Base-by-base conservation (phyloP, 2,888 invertebrate genomes). In the Julus scandinavius region DNA sequence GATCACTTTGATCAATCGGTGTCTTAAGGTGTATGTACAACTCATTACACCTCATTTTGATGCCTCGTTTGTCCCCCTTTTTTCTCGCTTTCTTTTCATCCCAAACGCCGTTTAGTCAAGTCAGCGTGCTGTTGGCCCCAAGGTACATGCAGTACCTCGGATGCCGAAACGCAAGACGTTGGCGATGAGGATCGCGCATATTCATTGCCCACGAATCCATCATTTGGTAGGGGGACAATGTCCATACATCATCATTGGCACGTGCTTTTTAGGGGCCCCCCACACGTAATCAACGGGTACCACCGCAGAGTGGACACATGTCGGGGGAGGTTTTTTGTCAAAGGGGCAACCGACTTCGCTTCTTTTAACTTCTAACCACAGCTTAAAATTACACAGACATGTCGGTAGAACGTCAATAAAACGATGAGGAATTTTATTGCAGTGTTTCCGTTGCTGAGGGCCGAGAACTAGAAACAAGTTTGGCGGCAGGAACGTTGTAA, bases 201-300 rank as follows among this genome's bases (percentile, higher is more conserved):
- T 85, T 85, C 85, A 85, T 85, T 85, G 45, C 85, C 40, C 6
- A n/a, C 45, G 50, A 85, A 85, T 85, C 85, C 85, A 85, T 85
- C 85, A 85, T 85, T 11, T 45, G 50, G 50, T 45, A 1, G 20
- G 45, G 85, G 50, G 29, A 45, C 45, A 45, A n/a, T 20, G 45
- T 49, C 50, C 85, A 85, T 85, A 85, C 85, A 85, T 85, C 85
- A 85, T 85, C 85, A 85, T 85, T 85, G 85, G 85, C 85, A 85
- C 85, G 85, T 50, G 85, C 50, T 80, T 80, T 80, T 80, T 80
- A 29, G 38, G 80, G 80, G 80, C 80, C 80, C 80, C 80, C 80
- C 80, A 80, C 80, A 38, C 80, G 80, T 80, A 80, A 80, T 80
- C 80, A 80, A 80, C 80, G 38, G 80, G 80, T 80, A 80, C 80